Conservation (phyloP, 2,113 vertebrate genomes). For the Petroica traversi region DNA sequence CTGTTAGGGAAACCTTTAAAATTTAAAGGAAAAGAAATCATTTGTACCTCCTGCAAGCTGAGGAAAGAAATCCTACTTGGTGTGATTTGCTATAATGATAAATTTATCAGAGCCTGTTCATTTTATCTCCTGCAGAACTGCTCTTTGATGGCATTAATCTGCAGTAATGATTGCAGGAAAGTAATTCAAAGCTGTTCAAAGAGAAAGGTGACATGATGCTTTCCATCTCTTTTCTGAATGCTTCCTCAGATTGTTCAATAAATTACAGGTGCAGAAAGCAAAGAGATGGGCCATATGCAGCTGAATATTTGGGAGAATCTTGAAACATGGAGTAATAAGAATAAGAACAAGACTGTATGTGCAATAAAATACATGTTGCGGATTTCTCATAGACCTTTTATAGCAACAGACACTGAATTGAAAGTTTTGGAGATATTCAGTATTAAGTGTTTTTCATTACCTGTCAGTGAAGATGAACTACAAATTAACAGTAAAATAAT, state of each 20-base stretch:
- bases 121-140: slow-evolving; percentile 60
- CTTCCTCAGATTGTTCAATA: slow-evolving; percentile 20
- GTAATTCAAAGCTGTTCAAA: slow-evolving; percentile 52
- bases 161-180: slow-evolving; percentile 65
- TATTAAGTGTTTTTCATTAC: background rate
- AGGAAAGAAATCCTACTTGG: slow-evolving; percentile 28
- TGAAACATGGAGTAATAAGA: background rate
- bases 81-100: slow-evolving; percentile 61
- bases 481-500: background rate
- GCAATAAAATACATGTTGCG: background rate
- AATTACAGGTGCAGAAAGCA: background rate
- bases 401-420: background rate
- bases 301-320: background rate
- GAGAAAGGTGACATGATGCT: slow-evolving; percentile 1
- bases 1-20: slow-evolving; percentile 20
- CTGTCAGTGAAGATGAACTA: background rate
- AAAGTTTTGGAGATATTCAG: background rate
- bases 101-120: slow-evolving; percentile 68
- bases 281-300: background rate
- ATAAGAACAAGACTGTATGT: background rate
- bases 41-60: slow-evolving; percentile 44
- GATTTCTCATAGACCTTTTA: background rate
- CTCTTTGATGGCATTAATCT: slow-evolving; percentile 70
- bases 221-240: slow-evolving; percentile 32
- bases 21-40: slow-evolving; percentile 34